Percentiles rank a stretch among this genome's conserved stretches.
Conservation (phyloP, 2,888 invertebrate genomes). For the Drosophila acutilabella region DNA sequence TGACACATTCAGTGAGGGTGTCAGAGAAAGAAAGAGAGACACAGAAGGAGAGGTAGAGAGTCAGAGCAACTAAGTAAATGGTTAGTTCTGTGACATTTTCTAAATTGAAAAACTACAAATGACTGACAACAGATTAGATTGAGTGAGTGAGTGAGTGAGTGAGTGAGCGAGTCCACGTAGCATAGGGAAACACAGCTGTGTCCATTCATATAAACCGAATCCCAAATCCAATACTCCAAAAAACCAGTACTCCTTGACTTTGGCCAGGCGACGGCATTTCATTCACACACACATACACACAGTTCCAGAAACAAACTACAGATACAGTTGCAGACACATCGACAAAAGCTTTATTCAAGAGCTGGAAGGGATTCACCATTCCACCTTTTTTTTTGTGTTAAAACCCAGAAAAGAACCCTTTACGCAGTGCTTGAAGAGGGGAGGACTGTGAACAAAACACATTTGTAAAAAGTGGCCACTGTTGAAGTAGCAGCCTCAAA, state of each 20-base stretch:
- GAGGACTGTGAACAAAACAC: conserved; percentile 22
- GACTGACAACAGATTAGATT: conserved; percentile 78
- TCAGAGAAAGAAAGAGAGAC: not conserved
- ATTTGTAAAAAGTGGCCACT: conserved; percentile 42
- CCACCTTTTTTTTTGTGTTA: conserved; percentile 7
- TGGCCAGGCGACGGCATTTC: conserved; percentile 21
- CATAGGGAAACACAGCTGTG: conserved; percentile 32
- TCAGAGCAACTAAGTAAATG: conserved; percentile 66
- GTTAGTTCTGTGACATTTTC: conserved; percentile 79
- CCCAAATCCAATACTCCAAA: conserved; percentile 35
- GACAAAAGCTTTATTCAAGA: conserved; percentile 38
- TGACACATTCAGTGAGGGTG: not conserved
- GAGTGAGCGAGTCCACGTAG: conserved; percentile 47
- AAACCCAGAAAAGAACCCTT: conserved; percentile 8
- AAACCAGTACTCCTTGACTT: conserved; percentile 51
- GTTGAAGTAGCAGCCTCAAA: conserved; percentile 38
- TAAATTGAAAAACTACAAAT: conserved; percentile 81
- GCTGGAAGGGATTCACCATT: conserved; percentile 17
- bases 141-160: conserved; percentile 13
- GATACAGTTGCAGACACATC: conserved; percentile 15
- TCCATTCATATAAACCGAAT: conserved; percentile 43
- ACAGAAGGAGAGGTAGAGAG: not conserved
- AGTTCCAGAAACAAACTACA: not conserved
- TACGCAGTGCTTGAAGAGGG: conserved; percentile 17
- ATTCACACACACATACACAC: conserved; percentile 2